Evolutionary conservation across 2,797 vertebrate species (phyloP).

Genomic region (Salarias fasciatus): DNA sequence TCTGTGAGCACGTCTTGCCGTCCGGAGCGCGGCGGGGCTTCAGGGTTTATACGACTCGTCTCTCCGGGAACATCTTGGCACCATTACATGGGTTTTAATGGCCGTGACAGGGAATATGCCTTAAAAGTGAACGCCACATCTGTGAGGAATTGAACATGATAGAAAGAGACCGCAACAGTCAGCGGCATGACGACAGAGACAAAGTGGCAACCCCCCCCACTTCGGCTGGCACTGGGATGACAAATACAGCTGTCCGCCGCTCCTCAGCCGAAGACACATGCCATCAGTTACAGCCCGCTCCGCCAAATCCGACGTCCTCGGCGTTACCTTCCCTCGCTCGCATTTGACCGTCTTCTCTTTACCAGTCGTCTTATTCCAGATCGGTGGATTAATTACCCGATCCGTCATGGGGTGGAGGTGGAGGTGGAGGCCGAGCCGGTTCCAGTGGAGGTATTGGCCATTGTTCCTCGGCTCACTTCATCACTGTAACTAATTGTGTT

Average conservation of each 20-base stretch:
- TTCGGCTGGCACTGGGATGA: slow-evolving; percentile 40
- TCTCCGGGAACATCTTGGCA: slow-evolving; percentile 77
- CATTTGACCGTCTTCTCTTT: neutral
- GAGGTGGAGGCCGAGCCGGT: slow-evolving; percentile 36
- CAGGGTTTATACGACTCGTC: slow-evolving; percentile 52
- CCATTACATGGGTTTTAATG: slow-evolving; percentile 77
- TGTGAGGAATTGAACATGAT: slow-evolving; percentile 78
- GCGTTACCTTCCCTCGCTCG: slow-evolving; percentile 33
- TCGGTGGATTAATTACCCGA: slow-evolving; percentile 19
- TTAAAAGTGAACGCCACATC: slow-evolving; percentile 81
- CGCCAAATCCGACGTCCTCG: slow-evolving; percentile 27
- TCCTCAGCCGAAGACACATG: no score
- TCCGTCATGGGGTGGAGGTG: slow-evolving; percentile 50
- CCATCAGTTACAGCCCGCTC: neutral
- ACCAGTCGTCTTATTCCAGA: slow-evolving; percentile 9
- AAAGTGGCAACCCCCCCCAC: slow-evolving; percentile 54
- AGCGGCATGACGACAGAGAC: slow-evolving; percentile 72
- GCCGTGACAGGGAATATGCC: slow-evolving; percentile 77
- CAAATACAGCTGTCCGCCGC: slow-evolving; percentile 46
- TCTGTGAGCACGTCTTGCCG: neutral
- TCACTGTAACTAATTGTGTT: slow-evolving; percentile 68
- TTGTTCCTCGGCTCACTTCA: slow-evolving; percentile 71
- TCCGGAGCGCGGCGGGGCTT: slow-evolving; percentile 45
- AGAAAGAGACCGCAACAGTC: slow-evolving; percentile 77
- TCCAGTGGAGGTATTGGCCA: slow-evolving; percentile 49